Conservation (phyloP, 2,888 invertebrate species). For the Camptogramma bilineatum region DNA sequence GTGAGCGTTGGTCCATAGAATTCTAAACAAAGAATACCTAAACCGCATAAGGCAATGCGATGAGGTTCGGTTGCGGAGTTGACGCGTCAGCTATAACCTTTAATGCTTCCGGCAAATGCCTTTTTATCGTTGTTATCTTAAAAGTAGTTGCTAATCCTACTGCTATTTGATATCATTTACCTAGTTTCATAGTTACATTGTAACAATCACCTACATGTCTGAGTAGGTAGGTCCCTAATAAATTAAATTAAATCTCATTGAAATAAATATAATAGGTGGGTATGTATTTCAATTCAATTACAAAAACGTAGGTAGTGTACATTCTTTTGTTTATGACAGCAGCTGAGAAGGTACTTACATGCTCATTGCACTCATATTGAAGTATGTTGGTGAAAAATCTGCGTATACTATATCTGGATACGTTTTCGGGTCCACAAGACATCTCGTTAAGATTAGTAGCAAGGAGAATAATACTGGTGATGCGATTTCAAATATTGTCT, state of each 20-base stretch:
- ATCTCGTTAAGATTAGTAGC: slow-evolving; percentile 89
- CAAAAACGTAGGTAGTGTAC: background rate
- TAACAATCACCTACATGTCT: too few relatives aligned
- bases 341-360: slow-evolving; percentile 67
- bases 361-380: slow-evolving; percentile 66
- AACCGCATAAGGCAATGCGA: too few relatives aligned
- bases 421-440: slow-evolving; percentile 87
- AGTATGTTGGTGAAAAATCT: slow-evolving; percentile 73
- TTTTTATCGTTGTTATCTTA: background rate
- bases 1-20: too few relatives aligned
- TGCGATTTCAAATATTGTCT: slow-evolving; percentile 89
- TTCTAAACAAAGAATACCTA: too few relatives aligned
- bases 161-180: too few relatives aligned
- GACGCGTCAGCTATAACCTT: too few relatives aligned
- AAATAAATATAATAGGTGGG: too few relatives aligned
- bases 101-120: background rate
- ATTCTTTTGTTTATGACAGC: background rate
- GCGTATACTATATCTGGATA: slow-evolving; percentile 66
- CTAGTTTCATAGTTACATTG: too few relatives aligned
- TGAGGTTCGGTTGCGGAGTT: too few relatives aligned
- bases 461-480: slow-evolving; percentile 89
- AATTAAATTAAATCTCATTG: background rate
- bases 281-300: background rate
- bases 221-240: too few relatives aligned
- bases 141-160: background rate